A percentile compares a stretch with the other conserved stretches of the same genome.
These are phyloP conservation scores for Automeris io DNA, from an alignment of 2,888 invertebrate species.

Conservation along the genomic window DNA sequence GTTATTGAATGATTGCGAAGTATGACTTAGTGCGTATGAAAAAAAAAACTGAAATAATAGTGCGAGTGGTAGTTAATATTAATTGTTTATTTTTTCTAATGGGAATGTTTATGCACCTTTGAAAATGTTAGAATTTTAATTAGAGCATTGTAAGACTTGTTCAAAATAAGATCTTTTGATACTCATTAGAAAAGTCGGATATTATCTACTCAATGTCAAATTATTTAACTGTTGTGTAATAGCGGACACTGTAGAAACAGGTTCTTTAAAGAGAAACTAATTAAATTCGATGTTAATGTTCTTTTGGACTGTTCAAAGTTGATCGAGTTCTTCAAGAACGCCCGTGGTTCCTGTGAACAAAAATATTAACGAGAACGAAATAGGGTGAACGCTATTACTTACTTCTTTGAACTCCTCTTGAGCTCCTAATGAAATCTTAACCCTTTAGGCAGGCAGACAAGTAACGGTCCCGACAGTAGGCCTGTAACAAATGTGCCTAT, in stretches of 20 bases:
- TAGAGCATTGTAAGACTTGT: not conserved
- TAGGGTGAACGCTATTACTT: constrained; percentile 49
- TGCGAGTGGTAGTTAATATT: not conserved
- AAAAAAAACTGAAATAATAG: not conserved
- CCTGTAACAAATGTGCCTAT: constrained; percentile 53
- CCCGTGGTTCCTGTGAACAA: constrained; percentile 46
- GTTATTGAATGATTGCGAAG: not conserved
- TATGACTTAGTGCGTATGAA: not conserved
- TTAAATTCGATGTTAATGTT: not conserved
- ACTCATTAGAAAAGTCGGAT: constrained; percentile 4
- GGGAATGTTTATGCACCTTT: not conserved
- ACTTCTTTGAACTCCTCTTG: constrained; percentile 72
- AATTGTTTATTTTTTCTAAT: not conserved
- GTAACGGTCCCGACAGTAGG: constrained; percentile 53
- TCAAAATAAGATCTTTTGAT: constrained; percentile 1
- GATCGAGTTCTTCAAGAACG: constrained; percentile 10
- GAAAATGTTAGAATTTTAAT: not conserved
- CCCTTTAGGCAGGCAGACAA: constrained; percentile 65
- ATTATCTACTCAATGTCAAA: not conserved
- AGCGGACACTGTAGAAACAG: not conserved
- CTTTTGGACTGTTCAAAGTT: too few species aligned
- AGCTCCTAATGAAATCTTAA: constrained; percentile 71
- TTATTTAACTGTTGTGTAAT: not conserved
- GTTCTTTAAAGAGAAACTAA: not conserved
- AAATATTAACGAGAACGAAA: constrained; percentile 24